Conservation (phyloP, 2,113 vertebrate species). For the Circaetus gallicus region DNA sequence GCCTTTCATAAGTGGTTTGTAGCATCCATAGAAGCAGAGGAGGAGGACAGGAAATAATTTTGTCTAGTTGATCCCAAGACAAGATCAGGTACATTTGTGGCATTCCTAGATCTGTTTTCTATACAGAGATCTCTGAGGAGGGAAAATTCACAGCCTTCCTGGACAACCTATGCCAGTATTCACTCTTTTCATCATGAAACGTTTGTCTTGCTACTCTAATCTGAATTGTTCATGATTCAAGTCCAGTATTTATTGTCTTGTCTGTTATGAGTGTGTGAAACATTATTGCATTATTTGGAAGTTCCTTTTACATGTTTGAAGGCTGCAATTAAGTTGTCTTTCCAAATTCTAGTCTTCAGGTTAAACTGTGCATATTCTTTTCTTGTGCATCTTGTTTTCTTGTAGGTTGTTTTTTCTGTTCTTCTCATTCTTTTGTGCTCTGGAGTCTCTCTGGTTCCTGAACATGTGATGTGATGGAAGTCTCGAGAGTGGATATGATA, state of each 20-base stretch:
- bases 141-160: neutral
- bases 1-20: neutral
- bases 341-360: neutral
- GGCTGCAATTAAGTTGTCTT: neutral
- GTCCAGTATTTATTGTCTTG: neutral
- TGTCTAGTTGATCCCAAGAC: neutral
- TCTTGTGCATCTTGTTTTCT: neutral
- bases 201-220: neutral
- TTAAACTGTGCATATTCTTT: neutral
- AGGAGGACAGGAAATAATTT: neutral
- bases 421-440: neutral
- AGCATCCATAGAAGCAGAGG: neutral
- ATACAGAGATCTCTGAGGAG: neutral
- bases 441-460: neutral
- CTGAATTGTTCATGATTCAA: neutral
- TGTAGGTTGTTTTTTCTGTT: neutral
- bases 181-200: neutral
- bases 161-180: neutral
- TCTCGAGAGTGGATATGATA: accelerated
- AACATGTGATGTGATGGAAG: neutral
- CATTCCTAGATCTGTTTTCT: neutral
- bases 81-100: neutral
- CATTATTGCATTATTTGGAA: neutral
- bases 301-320: neutral
- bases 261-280: neutral